phyloP scores from a whole-genome alignment of 2,797 vertebrate genomes.

The Malacoctenus gilli region DNA sequence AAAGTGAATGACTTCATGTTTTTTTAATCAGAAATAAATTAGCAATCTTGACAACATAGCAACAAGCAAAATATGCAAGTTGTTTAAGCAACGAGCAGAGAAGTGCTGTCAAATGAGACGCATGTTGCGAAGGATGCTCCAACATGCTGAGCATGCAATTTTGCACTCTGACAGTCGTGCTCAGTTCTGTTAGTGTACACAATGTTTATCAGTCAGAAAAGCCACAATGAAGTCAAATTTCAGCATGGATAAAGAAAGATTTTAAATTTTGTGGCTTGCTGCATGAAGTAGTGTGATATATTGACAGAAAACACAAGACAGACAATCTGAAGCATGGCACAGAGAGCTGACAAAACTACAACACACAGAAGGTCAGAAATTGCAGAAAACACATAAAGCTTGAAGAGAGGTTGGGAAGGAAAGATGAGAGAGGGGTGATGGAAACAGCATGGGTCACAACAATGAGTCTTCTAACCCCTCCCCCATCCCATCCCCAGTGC shows the following conservation, averaged over 20 bases:
- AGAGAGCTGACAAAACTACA: not conserved
- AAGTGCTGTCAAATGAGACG: not conserved
- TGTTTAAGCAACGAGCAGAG: not conserved
- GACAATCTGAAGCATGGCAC: constrained; percentile 19
- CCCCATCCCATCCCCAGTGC: constrained; percentile 55
- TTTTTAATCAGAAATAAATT: no score
- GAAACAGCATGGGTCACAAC: constrained; percentile 51
- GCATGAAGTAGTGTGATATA: constrained; percentile 24
- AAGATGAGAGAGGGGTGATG: constrained; percentile 1
- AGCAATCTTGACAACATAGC: no score
- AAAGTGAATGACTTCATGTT: no score
- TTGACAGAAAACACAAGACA: constrained; percentile 16
- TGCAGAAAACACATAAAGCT: not conserved
- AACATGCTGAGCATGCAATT: not conserved
- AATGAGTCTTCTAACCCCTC: constrained; percentile 66
- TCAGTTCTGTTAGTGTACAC: constrained; percentile 18
- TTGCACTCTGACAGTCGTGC: constrained; percentile 15
- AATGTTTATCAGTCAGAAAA: constrained; percentile 24
- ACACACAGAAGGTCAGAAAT: not conserved
- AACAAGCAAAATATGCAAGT: no score
- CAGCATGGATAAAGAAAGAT: not conserved
- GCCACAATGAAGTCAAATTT: constrained; percentile 14
- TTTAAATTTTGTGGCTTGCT: constrained; percentile 37
- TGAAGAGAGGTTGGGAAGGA: not conserved
- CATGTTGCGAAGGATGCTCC: constrained; percentile 7